A percentile compares a stretch with the other conserved stretches of the same genome.
These are phyloP conservation scores for Dissostichus mawsoni DNA, from an alignment of 2,113 vertebrate species.

Conservation along the genomic window DNA sequence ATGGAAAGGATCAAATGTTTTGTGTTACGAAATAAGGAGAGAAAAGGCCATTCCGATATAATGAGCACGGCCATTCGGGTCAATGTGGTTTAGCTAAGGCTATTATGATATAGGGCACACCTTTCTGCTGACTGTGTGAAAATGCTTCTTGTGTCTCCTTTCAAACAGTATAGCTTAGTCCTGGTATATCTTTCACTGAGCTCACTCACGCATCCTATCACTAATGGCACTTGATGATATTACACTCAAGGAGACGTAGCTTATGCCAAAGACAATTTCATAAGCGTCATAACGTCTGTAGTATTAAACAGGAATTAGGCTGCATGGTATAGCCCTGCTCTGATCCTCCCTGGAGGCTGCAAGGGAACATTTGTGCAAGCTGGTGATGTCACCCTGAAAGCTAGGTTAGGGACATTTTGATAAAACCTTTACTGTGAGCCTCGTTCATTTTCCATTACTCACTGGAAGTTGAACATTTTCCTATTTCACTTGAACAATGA, in stretches of 20 bases:
- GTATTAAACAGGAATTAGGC: conserved; percentile 56
- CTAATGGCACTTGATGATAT: conserved; percentile 69
- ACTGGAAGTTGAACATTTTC: conserved; percentile 67
- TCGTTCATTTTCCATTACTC: conserved; percentile 69
- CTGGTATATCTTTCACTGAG: conserved; percentile 59
- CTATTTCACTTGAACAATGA: conserved; percentile 52
- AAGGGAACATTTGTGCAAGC: conserved; percentile 39
- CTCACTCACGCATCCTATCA: conserved; percentile 63
- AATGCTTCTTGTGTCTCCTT: conserved; percentile 49
- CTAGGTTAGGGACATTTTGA: conserved; percentile 41
- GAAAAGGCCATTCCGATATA: conserved; percentile 24
- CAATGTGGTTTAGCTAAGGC: conserved; percentile 77
- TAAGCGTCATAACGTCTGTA: conserved; percentile 39
- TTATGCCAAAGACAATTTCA: conserved; percentile 72
- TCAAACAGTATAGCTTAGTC: conserved; percentile 64
- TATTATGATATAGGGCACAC: conserved; percentile 78
- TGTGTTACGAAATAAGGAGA: conserved; percentile 18
- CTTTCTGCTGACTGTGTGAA: conserved; percentile 81
- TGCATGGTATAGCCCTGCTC: conserved; percentile 28
- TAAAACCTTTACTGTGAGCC: conserved; percentile 38
- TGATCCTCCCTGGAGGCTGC: conserved; percentile 33
- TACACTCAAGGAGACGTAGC: conserved; percentile 51
- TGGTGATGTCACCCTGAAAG: conserved; percentile 36
- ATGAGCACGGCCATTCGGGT: conserved; percentile 69
- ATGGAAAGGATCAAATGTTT: neutral